These are phyloP conservation scores for Tachypleus tridentatus DNA, from an alignment of 1,140 invertebrate species.

Conservation along the genomic window DNA sequence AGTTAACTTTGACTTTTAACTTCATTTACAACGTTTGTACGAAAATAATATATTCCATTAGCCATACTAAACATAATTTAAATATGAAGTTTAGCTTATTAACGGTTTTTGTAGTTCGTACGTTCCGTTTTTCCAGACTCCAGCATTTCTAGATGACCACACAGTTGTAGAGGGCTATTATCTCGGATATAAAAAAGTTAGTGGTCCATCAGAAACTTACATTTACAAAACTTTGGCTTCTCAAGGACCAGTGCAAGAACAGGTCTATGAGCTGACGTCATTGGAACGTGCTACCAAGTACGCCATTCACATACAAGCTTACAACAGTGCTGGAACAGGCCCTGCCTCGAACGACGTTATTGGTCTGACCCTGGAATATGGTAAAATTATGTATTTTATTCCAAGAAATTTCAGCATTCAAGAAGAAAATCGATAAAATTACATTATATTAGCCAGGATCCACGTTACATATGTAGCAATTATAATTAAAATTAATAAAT, in stretches of 20 bases:
- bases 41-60: too few relatives aligned
- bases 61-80: too few relatives aligned
- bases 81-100: too few relatives aligned
- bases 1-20: too few relatives aligned
- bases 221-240: conserved; percentile 29
- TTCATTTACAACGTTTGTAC: too few relatives aligned
- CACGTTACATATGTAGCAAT: too few relatives aligned
- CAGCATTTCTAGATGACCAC: conserved; percentile 22
- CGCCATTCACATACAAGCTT: conserved; percentile 86
- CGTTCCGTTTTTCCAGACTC: conserved; percentile 52
- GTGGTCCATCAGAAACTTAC: conserved; percentile 29
- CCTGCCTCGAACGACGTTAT: conserved; percentile 75
- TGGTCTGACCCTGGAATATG: conserved; percentile 32
- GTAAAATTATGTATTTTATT: conserved; percentile 1
- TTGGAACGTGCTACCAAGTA: conserved; percentile 56
- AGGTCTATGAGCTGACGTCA: conserved; percentile 16
- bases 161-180: conserved; percentile 66
- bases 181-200: conserved; percentile 58
- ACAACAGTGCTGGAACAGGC: conserved; percentile 85
- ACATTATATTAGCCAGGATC: too few relatives aligned
- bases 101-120: too few relatives aligned
- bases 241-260: conserved; percentile 11
- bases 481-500: too few relatives aligned
- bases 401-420: too few relatives aligned
- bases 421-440: too few relatives aligned